These are phyloP conservation scores for Dallia pectoralis DNA, from an alignment of 2,797 vertebrate genomes.

Conservation along the genomic window DNA sequence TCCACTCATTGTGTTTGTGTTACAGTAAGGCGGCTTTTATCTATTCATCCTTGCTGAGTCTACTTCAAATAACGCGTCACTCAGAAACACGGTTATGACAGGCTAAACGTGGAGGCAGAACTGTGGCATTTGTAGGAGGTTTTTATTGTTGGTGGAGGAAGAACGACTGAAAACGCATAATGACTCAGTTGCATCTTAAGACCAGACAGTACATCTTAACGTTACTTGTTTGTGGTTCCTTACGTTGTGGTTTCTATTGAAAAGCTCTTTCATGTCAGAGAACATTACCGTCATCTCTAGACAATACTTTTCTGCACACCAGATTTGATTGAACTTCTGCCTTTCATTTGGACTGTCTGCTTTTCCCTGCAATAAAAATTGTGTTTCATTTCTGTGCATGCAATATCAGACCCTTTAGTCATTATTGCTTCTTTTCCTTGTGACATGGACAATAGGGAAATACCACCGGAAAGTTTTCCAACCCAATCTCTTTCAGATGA, in stretches of 20 bases:
- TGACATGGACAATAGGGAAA: not conserved
- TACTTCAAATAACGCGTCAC: not conserved
- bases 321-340: not conserved
- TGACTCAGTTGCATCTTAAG: not conserved
- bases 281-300: not conserved
- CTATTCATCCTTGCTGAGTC: not conserved
- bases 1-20: not conserved
- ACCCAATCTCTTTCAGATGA: not conserved
- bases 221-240: not conserved
- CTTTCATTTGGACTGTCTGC: constrained; percentile 4
- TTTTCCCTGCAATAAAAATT: not conserved
- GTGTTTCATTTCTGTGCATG: constrained; percentile 4
- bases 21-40: not conserved
- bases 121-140: not conserved
- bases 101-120: not conserved
- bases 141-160: not conserved
- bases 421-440: not conserved
- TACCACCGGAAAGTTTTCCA: not conserved
- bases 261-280: not conserved
- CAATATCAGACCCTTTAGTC: not conserved
- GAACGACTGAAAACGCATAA: not conserved
- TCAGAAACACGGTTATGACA: not conserved
- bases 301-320: not conserved
- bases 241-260: not conserved
- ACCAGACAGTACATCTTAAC: not conserved